Evolutionary conservation across 1,140 invertebrate genomes (phyloP).

Genomic region (Hyles euphorbiae): DNA sequence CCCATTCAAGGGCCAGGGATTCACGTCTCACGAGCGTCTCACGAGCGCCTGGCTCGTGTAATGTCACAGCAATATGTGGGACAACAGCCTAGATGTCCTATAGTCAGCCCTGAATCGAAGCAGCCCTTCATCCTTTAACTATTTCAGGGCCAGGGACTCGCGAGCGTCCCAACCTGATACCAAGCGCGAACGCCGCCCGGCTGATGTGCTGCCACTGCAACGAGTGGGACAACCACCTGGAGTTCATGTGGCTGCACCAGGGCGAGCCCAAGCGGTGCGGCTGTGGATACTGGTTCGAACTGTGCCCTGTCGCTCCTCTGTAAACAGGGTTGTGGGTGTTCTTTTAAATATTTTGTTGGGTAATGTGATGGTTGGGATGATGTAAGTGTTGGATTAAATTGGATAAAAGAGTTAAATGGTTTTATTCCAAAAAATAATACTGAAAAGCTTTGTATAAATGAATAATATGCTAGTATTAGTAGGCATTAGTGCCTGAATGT

Average conservation of each 20-base stretch:
- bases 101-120: too few species aligned
- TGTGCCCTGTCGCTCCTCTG: constrained; percentile 50
- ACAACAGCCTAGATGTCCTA: constrained; percentile 55
- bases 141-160: constrained; percentile 58
- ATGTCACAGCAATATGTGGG: constrained; percentile 42
- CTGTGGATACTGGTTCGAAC: constrained; percentile 65
- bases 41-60: constrained; percentile 44
- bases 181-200: constrained; percentile 39
- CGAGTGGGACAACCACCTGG: constrained; percentile 42
- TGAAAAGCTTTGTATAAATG: too few species aligned
- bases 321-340: constrained; percentile 5
- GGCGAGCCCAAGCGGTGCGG: constrained; percentile 56
- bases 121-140: too few species aligned
- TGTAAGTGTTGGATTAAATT: too few species aligned
- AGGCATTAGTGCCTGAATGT: too few species aligned
- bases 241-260: constrained; percentile 59
- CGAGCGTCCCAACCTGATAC: constrained; percentile 58
- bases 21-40: constrained; percentile 46
- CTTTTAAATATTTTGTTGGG: too few species aligned
- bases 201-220: constrained; percentile 51
- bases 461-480: too few species aligned
- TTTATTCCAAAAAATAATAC: too few species aligned
- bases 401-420: too few species aligned
- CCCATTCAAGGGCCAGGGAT: constrained; percentile 50
- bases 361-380: too few species aligned